Evolutionary conservation across 92 coral and sea anemone genomes (phyloP).

Genomic region (Phenganax subtilis): DNA sequence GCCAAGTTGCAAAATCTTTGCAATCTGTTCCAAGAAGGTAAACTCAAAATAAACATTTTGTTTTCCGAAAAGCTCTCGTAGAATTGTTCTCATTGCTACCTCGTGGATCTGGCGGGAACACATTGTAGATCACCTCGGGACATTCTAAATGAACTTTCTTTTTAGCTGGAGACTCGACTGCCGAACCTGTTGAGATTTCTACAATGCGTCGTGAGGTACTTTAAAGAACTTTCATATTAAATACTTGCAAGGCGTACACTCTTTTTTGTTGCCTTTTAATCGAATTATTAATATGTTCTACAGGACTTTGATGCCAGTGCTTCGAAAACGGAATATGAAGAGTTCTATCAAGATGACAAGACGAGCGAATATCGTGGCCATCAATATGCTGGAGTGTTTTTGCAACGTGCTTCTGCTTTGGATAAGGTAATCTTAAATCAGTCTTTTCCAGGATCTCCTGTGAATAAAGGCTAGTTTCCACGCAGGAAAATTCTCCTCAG

Average conservation of each 20-base stretch:
- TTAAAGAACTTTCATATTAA: neutral
- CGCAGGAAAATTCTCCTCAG: no score
- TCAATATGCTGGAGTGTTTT: conserved; percentile 76
- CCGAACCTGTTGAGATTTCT: conserved; percentile 89
- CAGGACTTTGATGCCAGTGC: conserved; percentile 75
- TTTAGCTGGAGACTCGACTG: conserved; percentile 82
- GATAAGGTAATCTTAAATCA: no score
- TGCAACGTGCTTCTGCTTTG: no score
- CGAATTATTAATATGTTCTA: neutral
- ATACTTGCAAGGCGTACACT: neutral
- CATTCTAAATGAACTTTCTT: conserved; percentile 5
- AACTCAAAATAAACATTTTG: neutral
- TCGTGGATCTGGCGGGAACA: no score
- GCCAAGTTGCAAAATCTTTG: conserved; percentile 63
- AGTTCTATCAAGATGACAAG: conserved; percentile 75
- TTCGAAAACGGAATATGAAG: conserved; percentile 71
- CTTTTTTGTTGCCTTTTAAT: no score
- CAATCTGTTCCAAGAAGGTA: conserved; percentile 70
- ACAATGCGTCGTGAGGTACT: conserved; percentile 89
- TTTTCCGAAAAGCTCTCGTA: no score
- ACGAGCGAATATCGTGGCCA: conserved; percentile 80
- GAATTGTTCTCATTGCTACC: neutral
- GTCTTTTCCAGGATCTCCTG: no score
- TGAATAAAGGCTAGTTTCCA: no score
- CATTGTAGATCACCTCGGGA: neutral